Conservation (phyloP, 1,140 invertebrate species). For the Scylla paramamosain region DNA sequence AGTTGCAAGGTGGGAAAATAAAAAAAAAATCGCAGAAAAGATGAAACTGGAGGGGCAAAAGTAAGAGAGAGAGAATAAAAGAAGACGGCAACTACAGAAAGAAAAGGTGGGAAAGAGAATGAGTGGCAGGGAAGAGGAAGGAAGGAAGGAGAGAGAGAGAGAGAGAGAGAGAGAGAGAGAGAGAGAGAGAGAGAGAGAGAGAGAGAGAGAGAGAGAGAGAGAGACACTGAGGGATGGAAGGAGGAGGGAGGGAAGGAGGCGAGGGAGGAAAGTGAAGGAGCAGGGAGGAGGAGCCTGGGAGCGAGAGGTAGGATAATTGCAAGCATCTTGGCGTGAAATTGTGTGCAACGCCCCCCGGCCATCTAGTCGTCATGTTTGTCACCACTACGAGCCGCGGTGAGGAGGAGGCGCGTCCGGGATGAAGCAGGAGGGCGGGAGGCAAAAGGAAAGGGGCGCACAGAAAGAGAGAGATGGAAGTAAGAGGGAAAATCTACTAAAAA, state of each 20-base stretch:
- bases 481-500: neutral
- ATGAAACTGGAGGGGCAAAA: too few species aligned
- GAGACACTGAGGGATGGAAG: neutral
- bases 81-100: too few species aligned
- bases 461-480: neutral
- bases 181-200: constrained; percentile 33
- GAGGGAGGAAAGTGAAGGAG: neutral
- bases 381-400: neutral
- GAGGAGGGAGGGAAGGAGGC: neutral
- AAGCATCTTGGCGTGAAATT: constrained; percentile 55
- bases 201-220: constrained; percentile 14
- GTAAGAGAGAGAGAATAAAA: too few species aligned
- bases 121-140: neutral
- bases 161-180: constrained; percentile 23
- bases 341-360: constrained; percentile 36
- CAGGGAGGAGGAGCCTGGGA: neutral
- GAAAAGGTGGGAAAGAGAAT: neutral
- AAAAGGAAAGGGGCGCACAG: neutral
- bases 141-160: neutral
- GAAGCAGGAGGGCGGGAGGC: neutral
- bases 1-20: too few species aligned
- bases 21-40: too few species aligned
- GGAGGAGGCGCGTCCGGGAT: neutral
- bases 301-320: constrained; percentile 46
- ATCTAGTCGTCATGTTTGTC: constrained; percentile 32